A percentile compares a stretch with the other conserved stretches of the same genome.
Evolutionary conservation across 2,888 invertebrate species (phyloP).

Genomic region (Harpalus rufipes): DNA sequence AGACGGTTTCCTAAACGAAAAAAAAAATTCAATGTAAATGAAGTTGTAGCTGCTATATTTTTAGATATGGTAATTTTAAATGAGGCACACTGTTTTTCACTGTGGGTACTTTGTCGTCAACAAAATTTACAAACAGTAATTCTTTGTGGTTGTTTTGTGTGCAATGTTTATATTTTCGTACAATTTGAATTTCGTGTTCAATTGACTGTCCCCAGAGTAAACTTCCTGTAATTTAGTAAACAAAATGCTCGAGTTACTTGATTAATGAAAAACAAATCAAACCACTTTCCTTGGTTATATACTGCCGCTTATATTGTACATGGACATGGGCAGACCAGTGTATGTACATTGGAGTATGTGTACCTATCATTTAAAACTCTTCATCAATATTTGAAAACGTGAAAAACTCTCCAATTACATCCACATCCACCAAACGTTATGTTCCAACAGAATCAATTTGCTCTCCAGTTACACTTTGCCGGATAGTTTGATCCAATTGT

Average conservation of each 20-base stretch:
- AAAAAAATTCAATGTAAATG: no score
- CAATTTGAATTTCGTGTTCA: background rate
- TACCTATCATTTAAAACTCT: conserved; percentile 35
- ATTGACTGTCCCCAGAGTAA: background rate
- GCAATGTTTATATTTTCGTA: no score
- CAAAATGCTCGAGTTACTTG: conserved; percentile 22
- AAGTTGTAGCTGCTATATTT: no score
- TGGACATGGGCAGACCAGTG: background rate
- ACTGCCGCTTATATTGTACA: background rate
- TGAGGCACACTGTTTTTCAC: no score
- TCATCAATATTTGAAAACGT: conserved; percentile 41
- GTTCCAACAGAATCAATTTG: background rate
- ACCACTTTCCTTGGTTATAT: conserved; percentile 28
- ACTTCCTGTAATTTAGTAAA: conserved; percentile 31
- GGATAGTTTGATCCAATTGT: background rate
- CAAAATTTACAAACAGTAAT: no score
- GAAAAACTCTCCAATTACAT: conserved; percentile 39
- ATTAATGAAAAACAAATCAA: conserved; percentile 39
- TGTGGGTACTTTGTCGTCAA: no score
- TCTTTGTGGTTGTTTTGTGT: no score
- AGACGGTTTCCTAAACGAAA: no score
- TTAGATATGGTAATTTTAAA: no score
- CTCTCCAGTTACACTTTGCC: background rate
- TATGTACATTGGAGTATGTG: background rate
- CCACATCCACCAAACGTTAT: conserved; percentile 9